Percentiles rank a stretch among this genome's conserved stretches.
These are phyloP conservation scores for Balearica regulorum DNA, from an alignment of 2,797 vertebrate genomes.

Conservation along the genomic window DNA sequence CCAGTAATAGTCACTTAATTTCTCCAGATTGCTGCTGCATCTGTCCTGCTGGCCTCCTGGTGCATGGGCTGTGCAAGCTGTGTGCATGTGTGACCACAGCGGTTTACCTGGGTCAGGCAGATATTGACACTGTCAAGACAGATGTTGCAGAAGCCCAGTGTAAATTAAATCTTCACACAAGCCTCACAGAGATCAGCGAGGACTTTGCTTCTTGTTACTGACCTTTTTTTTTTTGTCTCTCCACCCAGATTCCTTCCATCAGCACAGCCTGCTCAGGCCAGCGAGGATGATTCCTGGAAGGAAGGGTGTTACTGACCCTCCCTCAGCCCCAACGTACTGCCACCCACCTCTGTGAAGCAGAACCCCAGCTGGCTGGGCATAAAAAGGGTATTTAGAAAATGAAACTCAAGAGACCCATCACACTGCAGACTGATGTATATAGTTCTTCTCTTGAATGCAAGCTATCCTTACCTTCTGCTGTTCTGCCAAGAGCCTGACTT, in stretches of 20 bases:
- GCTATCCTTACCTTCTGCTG: not conserved
- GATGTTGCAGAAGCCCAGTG: not conserved
- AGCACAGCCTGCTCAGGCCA: slow-evolving; percentile 65
- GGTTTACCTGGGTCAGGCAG: not conserved
- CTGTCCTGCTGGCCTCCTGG: not conserved
- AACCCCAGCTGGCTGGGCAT: slow-evolving; percentile 76
- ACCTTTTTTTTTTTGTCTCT: not conserved
- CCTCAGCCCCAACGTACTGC: not conserved
- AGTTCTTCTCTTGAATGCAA: not conserved
- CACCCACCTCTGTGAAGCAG: slow-evolving; percentile 10
- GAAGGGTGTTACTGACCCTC: slow-evolving; percentile 87
- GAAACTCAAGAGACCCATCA: not conserved
- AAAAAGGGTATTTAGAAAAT: not conserved
- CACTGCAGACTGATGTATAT: not conserved
- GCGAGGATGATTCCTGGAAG: slow-evolving; percentile 87
- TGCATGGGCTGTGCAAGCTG: not conserved
- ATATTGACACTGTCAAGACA: fast-evolving
- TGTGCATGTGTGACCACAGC: not conserved
- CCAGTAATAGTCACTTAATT: not conserved
- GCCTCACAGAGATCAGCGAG: fast-evolving
- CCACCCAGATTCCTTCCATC: slow-evolving; percentile 79
- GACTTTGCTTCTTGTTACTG: not conserved
- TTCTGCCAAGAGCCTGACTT: not conserved
- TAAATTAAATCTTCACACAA: fast-evolving
- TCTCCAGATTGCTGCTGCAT: fast-evolving